Conservation (phyloP, 1,140 invertebrate genomes). For the Aphis gossypii region DNA sequence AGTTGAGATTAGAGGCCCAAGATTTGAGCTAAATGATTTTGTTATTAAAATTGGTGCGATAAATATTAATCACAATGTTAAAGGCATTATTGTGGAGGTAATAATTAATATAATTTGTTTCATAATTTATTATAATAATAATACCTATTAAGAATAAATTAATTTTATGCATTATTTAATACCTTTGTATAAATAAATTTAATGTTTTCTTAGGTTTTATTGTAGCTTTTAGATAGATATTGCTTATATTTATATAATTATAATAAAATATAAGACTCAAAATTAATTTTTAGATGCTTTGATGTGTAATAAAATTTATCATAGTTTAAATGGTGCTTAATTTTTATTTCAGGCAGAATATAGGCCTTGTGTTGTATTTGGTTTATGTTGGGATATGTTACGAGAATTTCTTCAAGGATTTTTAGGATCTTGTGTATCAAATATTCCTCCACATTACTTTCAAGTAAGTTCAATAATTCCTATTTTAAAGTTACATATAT, state of each 20-base stretch:
- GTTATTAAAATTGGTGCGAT: constrained; percentile 92
- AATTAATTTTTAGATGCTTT: background rate
- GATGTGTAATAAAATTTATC: background rate
- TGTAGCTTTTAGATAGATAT: background rate
- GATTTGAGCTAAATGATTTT: constrained; percentile 93
- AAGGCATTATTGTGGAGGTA: constrained; percentile 92
- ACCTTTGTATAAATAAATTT: background rate
- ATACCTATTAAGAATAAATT: background rate
- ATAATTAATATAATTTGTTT: constrained; percentile 58
- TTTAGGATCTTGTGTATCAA: constrained; percentile 78
- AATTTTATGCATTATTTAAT: background rate
- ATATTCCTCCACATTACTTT: constrained; percentile 71
- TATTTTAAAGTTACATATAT: background rate
- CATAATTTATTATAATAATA: background rate
- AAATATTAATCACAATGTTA: constrained; percentile 90
- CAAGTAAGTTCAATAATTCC: constrained; percentile 63
- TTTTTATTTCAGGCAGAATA: constrained; percentile 80
- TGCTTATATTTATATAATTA: background rate
- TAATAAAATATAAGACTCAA: background rate
- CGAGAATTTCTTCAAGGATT: constrained; percentile 92
- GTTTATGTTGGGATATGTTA: constrained; percentile 89
- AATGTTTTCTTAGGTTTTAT: background rate
- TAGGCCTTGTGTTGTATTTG: constrained; percentile 84
- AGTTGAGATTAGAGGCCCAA: constrained; percentile 89
- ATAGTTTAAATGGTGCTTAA: background rate